Percentiles rank a stretch among this genome's conserved stretches.
These are phyloP conservation scores for Hyaena hyaena DNA, from an alignment of 2,113 vertebrate species.

Conservation along the genomic window DNA sequence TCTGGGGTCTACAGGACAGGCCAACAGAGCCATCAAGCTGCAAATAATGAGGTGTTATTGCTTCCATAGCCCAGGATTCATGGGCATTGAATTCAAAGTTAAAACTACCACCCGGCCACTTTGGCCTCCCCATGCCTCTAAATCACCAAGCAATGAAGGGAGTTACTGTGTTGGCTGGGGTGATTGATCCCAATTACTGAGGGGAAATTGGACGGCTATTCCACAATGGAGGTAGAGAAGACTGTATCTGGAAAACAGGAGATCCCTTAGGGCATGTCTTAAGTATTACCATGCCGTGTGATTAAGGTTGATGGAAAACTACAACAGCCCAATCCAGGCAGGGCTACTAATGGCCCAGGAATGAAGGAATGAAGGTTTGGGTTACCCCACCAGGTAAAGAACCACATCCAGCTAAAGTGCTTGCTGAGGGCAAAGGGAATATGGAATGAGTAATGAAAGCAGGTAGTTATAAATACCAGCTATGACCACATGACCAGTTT, in stretches of 20 bases:
- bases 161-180: neutral
- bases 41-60: neutral
- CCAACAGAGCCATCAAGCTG: neutral
- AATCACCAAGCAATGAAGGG: neutral
- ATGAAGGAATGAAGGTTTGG: neutral
- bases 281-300: neutral
- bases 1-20: neutral
- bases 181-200: neutral
- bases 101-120: neutral
- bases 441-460: neutral
- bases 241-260: neutral
- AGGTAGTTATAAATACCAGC: neutral
- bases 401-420: neutral
- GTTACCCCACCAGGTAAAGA: neutral
- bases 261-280: neutral
- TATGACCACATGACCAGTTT: neutral
- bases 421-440: neutral
- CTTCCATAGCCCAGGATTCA: neutral
- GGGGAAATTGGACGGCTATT: neutral
- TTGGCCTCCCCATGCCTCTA: neutral
- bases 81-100: neutral
- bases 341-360: neutral
- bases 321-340: neutral
- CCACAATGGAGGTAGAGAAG: neutral
- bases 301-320: neutral